Base-by-base conservation (phyloP, 2,113 vertebrate species). In the Gobio gobio region DNA sequence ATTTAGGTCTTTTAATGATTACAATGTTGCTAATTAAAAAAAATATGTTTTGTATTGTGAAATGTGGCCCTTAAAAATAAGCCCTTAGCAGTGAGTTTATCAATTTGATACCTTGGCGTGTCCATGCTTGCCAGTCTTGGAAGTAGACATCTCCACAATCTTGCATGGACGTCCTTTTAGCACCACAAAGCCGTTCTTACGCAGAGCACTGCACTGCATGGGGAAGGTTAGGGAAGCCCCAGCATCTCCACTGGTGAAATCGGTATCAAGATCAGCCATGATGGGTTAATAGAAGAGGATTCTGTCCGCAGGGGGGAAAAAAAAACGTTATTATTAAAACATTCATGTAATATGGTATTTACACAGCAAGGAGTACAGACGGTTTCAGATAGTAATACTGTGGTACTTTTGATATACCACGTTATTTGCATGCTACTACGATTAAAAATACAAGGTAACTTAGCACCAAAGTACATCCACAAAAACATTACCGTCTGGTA, bases 41-140 rank as follows among this genome's bases (percentile, higher is more conserved):
- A 16, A 61, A 61, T 16, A 16, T 16, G 7, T 10, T 10, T 24
- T n/a, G 26, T 3, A 12, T 77, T 33, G 6, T 16, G 26, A 20
- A n/a, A 64, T 81, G 0, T 66, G 26, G 45, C 10, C 47, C 22
- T 66, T 64, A 18, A 14, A 4, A 26, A 43, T 12, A 59, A n/a
- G 20, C 56, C 40, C 10, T 13, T 45, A 14, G 61, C 14, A 82
- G 22, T 5, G 14, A 68, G 58, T 78, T 40, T 18, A 81, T 13
- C n/a, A 47, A 2, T 66, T 29, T 0, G 4, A 16, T 94, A 97
- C 97, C 96, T 98, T 98, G 76, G 97, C 97, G 80, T 98, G 97
- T 12, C 97, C 97, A 64, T 99, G 97, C 90, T 98, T 98, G 90
- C 97, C 97, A n/a, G 97, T 98, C 87, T 98, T 98, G 54, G 97